phyloP scores from a whole-genome alignment of 2,113 vertebrate genomes.

The Aix galericulata region DNA sequence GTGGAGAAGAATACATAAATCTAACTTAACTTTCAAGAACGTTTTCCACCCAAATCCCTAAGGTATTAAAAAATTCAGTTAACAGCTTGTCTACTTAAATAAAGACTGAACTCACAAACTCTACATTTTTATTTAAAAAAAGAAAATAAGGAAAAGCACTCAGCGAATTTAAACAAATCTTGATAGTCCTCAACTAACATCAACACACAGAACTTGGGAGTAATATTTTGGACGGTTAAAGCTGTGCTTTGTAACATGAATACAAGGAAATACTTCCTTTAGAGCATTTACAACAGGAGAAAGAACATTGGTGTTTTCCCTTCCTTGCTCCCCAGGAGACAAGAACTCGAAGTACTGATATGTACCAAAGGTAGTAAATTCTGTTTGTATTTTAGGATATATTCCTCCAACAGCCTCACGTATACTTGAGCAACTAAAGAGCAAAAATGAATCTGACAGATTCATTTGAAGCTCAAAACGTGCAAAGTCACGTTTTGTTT shows the following conservation, averaged over 20 bases:
- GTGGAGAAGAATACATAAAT: background rate
- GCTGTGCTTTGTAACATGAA: background rate
- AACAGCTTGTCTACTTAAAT: background rate
- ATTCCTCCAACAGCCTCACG: background rate
- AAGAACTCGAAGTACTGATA: background rate
- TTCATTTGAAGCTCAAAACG: background rate
- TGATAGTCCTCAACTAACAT: background rate
- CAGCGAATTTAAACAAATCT: background rate
- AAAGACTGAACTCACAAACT: background rate
- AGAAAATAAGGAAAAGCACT: background rate
- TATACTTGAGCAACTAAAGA: background rate
- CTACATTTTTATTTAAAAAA: background rate
- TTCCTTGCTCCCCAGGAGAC: background rate
- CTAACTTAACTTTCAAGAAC: background rate
- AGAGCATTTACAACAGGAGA: background rate
- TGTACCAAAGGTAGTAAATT: background rate
- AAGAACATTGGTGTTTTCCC: background rate
- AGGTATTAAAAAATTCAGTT: background rate
- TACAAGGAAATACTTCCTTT: background rate
- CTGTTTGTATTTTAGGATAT: background rate
- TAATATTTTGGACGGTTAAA: background rate
- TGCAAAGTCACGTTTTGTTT: background rate
- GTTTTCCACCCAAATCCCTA: background rate
- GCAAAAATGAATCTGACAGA: background rate
- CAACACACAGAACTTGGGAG: background rate